Conservation (phyloP, 2,113 vertebrate species). For the Pluvianellus socialis region DNA sequence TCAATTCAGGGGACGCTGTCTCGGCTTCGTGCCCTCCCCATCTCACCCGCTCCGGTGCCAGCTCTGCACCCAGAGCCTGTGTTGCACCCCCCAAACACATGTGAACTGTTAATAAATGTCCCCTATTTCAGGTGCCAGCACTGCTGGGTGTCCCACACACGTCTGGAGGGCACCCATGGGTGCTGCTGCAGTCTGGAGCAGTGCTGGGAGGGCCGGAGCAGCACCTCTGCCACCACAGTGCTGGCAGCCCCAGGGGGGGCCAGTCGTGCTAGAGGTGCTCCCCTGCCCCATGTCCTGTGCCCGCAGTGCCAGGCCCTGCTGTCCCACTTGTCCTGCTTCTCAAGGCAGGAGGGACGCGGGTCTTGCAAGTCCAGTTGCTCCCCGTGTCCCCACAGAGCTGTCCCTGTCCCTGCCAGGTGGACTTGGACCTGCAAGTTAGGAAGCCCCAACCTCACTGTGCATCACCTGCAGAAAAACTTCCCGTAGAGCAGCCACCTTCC, state of each 20-base stretch:
- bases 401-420: background rate
- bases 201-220: accelerated
- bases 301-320: accelerated
- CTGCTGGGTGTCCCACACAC: accelerated
- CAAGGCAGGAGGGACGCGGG: accelerated
- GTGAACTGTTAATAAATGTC: background rate
- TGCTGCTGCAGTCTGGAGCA: background rate
- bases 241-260: background rate
- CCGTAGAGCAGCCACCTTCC: accelerated
- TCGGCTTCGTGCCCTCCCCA: accelerated
- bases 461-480: background rate
- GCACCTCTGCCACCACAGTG: background rate
- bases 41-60: accelerated
- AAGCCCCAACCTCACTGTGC: background rate
- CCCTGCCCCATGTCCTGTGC: background rate
- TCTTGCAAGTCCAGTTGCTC: accelerated
- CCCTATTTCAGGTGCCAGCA: accelerated
- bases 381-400: accelerated
- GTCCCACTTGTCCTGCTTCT: background rate
- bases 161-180: background rate
- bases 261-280: accelerated
- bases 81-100: background rate
- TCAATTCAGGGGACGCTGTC: background rate
- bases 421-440: background rate
- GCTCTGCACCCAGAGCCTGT: no score